Conservation (phyloP, 1,140 invertebrate genomes). For the Propsilocerus akamusi region DNA sequence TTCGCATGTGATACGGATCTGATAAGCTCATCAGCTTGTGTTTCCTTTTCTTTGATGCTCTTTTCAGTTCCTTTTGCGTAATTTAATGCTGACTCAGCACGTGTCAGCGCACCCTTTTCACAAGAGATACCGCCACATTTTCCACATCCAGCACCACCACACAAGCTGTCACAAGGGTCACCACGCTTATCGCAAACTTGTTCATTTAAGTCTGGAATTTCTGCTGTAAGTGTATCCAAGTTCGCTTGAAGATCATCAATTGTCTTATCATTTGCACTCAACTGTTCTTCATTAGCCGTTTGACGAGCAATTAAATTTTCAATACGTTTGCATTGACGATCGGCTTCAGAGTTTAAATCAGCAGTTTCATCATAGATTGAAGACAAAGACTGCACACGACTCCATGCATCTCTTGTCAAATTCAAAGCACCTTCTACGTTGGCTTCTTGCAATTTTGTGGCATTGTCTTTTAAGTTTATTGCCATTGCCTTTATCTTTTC, state of each 20-base stretch:
- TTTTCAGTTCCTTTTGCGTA: slow-evolving; percentile 67
- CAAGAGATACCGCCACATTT: slow-evolving; percentile 82
- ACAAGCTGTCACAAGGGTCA: slow-evolving; percentile 71
- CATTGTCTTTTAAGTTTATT: slow-evolving; percentile 58
- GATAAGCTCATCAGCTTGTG: slow-evolving; percentile 42
- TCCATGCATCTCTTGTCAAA: slow-evolving; percentile 62
- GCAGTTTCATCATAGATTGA: slow-evolving; percentile 45
- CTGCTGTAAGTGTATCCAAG: slow-evolving; percentile 41
- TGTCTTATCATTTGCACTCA: slow-evolving; percentile 45
- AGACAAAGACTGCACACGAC: slow-evolving; percentile 26
- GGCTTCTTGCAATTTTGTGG: slow-evolving; percentile 79
- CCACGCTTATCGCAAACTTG: slow-evolving; percentile 77
- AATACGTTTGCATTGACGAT: slow-evolving; percentile 62
- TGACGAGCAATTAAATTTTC: slow-evolving; percentile 59
- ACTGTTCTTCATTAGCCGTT: slow-evolving; percentile 45
- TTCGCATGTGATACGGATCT: slow-evolving; percentile 32
- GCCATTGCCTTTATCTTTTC: slow-evolving; percentile 53
- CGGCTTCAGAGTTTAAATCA: slow-evolving; percentile 51
- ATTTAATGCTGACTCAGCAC: slow-evolving; percentile 65
- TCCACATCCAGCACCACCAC: slow-evolving; percentile 86
- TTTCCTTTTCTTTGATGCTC: slow-evolving; percentile 61
- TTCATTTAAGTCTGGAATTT: slow-evolving; percentile 71
- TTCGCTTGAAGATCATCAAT: slow-evolving; percentile 42
- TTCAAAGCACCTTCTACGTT: slow-evolving; percentile 90
- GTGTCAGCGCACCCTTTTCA: slow-evolving; percentile 69